phyloP scores from a whole-genome alignment of 1,140 invertebrate species.

The Zaprionus ghesquierei region DNA sequence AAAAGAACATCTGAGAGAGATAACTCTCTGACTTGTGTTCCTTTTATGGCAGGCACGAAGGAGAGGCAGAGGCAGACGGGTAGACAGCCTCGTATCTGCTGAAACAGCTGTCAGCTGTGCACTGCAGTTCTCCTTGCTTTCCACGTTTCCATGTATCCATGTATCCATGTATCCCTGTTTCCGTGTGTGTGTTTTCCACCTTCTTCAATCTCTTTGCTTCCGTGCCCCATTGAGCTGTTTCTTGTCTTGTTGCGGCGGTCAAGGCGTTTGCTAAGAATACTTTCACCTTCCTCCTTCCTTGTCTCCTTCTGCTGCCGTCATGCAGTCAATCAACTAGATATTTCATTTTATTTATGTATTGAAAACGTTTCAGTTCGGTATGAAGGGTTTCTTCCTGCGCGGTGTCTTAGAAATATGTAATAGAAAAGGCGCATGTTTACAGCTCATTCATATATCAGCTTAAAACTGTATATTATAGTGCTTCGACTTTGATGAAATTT shows the following conservation, averaged over 20 bases:
- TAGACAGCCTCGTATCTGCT: conserved; percentile 17
- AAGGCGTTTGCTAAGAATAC: conserved; percentile 27
- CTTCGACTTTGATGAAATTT: not conserved
- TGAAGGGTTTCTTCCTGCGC: not conserved
- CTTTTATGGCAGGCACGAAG: conserved; percentile 36
- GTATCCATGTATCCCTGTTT: too few species aligned
- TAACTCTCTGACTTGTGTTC: conserved; percentile 42
- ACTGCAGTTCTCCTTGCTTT: conserved; percentile 21
- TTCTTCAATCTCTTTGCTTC: not conserved
- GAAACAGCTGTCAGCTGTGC: conserved; percentile 47
- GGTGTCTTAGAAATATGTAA: not conserved
- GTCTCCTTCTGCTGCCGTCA: not conserved
- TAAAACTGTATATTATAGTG: not conserved
- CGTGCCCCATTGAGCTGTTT: not conserved
- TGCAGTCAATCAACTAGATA: conserved; percentile 28
- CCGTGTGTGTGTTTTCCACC: not conserved
- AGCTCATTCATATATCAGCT: too few species aligned
- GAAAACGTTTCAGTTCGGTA: not conserved
- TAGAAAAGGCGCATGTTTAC: not conserved
- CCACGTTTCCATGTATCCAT: too few species aligned
- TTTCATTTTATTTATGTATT: conserved; percentile 26
- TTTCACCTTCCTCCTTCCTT: not conserved
- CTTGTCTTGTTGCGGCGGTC: conserved; percentile 14
- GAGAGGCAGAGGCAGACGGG: not conserved
- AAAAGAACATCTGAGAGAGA: conserved; percentile 44